Percentiles rank a stretch among this genome's conserved stretches.
Evolutionary conservation across 1,140 invertebrate genomes (phyloP).

Genomic region (Lysiphlebus fabarum): DNA sequence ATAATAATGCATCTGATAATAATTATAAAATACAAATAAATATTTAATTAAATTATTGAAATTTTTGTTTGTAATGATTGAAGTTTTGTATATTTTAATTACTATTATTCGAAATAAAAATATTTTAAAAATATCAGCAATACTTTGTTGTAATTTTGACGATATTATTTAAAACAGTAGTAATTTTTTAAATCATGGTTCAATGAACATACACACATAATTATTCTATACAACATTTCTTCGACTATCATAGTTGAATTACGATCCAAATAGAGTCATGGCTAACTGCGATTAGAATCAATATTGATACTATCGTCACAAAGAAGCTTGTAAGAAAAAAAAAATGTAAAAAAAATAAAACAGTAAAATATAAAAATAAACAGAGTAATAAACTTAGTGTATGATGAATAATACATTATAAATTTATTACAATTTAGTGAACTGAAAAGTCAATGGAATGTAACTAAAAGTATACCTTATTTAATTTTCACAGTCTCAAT

Average conservation of each 20-base stretch:
- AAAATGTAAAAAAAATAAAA: constrained; percentile 6
- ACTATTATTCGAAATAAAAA: too few relatives aligned
- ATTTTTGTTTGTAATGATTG: too few relatives aligned
- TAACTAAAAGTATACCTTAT: too few relatives aligned
- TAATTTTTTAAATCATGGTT: constrained; percentile 16
- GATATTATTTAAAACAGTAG: constrained; percentile 10
- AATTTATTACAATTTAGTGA: background rate
- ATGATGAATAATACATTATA: too few relatives aligned
- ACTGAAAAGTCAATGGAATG: constrained; percentile 1
- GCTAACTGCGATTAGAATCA: constrained; percentile 23
- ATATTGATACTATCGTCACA: background rate
- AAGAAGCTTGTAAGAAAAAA: background rate
- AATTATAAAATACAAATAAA: too few relatives aligned
- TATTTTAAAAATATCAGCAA: too few relatives aligned
- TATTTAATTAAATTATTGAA: too few relatives aligned
- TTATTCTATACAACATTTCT: background rate
- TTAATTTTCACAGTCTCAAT: too few relatives aligned
- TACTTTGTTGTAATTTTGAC: background rate
- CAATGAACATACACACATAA: constrained; percentile 19
- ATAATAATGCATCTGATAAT: too few relatives aligned
- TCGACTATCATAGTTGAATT: constrained; percentile 7
- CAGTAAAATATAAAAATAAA: too few relatives aligned
- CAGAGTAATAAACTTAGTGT: too few relatives aligned
- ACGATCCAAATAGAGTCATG: constrained; percentile 28
- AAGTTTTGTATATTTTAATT: too few relatives aligned